phyloP scores from a whole-genome alignment of 2,797 vertebrate species.

The Lepilemur septentrionalis region DNA sequence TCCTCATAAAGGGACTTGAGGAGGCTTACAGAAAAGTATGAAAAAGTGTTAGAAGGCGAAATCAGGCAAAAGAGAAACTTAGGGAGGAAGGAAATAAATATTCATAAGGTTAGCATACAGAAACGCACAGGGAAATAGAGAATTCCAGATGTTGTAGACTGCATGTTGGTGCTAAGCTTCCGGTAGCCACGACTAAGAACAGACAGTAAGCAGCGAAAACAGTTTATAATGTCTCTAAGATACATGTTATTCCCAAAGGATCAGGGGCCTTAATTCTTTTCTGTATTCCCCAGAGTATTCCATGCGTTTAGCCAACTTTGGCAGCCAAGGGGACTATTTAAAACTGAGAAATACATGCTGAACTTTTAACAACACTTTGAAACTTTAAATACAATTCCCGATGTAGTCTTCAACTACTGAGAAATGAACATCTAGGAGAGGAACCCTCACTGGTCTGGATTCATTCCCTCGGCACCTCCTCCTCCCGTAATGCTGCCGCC shows the following conservation, averaged over 20 bases:
- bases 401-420: neutral
- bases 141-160: neutral
- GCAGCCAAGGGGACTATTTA: neutral
- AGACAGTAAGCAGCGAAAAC: neutral
- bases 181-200: neutral
- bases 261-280: neutral
- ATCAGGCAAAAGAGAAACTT: neutral
- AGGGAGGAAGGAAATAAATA: neutral
- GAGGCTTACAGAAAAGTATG: neutral
- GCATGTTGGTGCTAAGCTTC: neutral
- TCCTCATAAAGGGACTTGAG: neutral
- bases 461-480: neutral
- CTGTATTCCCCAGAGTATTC: neutral
- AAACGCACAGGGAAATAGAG: neutral
- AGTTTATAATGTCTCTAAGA: neutral
- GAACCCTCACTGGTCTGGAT: neutral
- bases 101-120: neutral
- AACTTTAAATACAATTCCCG: neutral
- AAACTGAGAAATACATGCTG: neutral
- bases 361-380: neutral
- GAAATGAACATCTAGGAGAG: neutral
- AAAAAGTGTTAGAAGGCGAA: neutral
- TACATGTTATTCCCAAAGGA: neutral
- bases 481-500: too few relatives aligned
- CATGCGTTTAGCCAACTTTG: neutral